A percentile compares a stretch with the other conserved stretches of the same genome.
phyloP scores from a whole-genome alignment of 2,113 vertebrate genomes.

The Saccopteryx bilineata region DNA sequence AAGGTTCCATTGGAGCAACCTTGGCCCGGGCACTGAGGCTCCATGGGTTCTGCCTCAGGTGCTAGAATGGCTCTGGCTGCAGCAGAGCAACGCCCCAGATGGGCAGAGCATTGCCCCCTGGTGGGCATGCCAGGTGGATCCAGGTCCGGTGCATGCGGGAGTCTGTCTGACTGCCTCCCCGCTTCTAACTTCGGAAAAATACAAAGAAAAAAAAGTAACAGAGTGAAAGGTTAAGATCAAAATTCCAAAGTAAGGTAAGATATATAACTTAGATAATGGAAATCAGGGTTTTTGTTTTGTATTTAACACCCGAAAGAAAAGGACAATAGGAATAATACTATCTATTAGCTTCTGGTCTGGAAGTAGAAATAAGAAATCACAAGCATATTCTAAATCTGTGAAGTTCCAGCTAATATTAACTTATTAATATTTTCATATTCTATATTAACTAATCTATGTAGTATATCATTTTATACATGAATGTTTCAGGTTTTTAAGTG shows the following conservation, averaged over 20 bases:
- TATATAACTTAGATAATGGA: background rate
- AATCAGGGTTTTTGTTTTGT: background rate
- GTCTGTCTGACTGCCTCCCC: no score
- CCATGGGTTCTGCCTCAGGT: no score
- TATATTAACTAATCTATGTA: background rate
- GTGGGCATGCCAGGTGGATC: no score
- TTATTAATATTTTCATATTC: background rate
- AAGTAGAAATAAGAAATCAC: background rate
- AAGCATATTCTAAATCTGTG: background rate
- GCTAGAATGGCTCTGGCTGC: no score
- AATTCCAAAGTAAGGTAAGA: background rate
- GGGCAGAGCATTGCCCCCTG: no score
- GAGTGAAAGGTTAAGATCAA: constrained; percentile 20
- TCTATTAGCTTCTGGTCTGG: background rate
- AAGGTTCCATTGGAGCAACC: no score
- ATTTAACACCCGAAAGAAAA: background rate
- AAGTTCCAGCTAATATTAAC: background rate
- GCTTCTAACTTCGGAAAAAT: no score
- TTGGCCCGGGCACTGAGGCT: no score
- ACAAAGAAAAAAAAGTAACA: background rate
- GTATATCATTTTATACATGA: background rate
- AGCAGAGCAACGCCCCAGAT: no score
- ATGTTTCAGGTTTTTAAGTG: constrained; percentile 33
- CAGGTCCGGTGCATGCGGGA: no score
- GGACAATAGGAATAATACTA: background rate